Evolutionary conservation across 2,888 invertebrate genomes (phyloP).

Genomic region (Agrochola circellaris): DNA sequence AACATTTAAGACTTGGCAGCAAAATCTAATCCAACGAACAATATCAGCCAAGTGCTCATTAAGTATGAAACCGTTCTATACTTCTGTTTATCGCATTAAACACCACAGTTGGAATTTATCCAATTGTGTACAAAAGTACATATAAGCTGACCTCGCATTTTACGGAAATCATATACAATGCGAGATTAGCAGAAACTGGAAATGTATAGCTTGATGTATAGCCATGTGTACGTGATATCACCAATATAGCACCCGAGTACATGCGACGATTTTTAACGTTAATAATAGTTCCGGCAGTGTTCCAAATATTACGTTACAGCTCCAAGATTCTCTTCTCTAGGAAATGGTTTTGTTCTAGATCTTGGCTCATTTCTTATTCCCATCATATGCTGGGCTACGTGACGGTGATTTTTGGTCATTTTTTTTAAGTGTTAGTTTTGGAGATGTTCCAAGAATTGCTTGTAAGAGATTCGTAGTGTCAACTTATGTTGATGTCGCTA

Average conservation of each 20-base stretch:
- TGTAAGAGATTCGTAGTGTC: conserved; percentile 20
- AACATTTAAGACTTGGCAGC: conserved; percentile 50
- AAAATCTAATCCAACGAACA: conserved; percentile 59
- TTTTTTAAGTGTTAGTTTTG: conserved; percentile 42
- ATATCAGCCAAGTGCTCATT: conserved; percentile 72
- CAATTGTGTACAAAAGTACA: no score
- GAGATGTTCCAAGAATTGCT: conserved; percentile 48
- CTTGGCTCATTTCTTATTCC: conserved; percentile 62
- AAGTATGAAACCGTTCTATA: conserved; percentile 70
- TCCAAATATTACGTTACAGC: conserved; percentile 62
- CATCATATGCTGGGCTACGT: conserved; percentile 56
- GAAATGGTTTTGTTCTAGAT: conserved; percentile 31
- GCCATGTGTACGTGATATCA: conserved; percentile 61
- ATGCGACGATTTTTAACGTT: conserved; percentile 58
- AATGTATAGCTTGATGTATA: no score
- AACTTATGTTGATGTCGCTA: conserved; percentile 29
- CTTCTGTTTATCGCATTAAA: conserved; percentile 75
- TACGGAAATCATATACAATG: no score
- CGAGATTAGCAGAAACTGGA: no score
- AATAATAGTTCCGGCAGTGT: conserved; percentile 65
- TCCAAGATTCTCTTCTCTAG: conserved; percentile 30
- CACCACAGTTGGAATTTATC: conserved; percentile 73
- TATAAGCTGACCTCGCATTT: no score
- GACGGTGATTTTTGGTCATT: conserved; percentile 51
- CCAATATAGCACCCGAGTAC: conserved; percentile 53